These are phyloP conservation scores for Eupithecia pulchellata DNA, from an alignment of 2,888 invertebrate species.

Conservation along the genomic window DNA sequence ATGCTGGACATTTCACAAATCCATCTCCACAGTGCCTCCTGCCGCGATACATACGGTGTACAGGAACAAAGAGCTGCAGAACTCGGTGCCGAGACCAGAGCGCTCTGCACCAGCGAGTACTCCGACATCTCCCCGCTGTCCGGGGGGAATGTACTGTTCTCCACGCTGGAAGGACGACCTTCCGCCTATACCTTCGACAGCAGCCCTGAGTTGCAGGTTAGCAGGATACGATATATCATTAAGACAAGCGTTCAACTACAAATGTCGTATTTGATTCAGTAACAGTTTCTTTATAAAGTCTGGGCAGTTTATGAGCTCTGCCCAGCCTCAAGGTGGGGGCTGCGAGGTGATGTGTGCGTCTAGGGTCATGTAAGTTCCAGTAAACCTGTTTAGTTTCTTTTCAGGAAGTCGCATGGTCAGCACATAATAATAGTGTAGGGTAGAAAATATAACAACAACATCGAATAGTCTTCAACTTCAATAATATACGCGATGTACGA, in stretches of 20 bases:
- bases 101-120: slow-evolving; percentile 99
- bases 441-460: neutral
- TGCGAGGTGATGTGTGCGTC: too few relatives aligned
- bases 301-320: too few relatives aligned
- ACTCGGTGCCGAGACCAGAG: slow-evolving; percentile 93
- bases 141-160: slow-evolving; percentile 97
- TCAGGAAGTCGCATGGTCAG: neutral
- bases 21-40: slow-evolving; percentile 89
- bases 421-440: neutral
- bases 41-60: slow-evolving; percentile 95
- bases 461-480: neutral
- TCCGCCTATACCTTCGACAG: slow-evolving; percentile 96
- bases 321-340: too few relatives aligned
- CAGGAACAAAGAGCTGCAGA: slow-evolving; percentile 91
- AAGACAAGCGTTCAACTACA: too few relatives aligned
- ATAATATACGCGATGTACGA: too few relatives aligned
- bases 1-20: too few relatives aligned
- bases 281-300: neutral
- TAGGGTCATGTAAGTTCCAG: too few relatives aligned
- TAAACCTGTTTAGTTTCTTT: neutral
- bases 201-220: slow-evolving; percentile 94
- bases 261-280: neutral
- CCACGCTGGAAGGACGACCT: slow-evolving; percentile 97
- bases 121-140: slow-evolving; percentile 98
- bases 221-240: neutral